Evolutionary conservation across 2,888 invertebrate genomes (phyloP), one percentile per base, ranked within the genome.

Genomic region (Hypomecis atomaria): DNA sequence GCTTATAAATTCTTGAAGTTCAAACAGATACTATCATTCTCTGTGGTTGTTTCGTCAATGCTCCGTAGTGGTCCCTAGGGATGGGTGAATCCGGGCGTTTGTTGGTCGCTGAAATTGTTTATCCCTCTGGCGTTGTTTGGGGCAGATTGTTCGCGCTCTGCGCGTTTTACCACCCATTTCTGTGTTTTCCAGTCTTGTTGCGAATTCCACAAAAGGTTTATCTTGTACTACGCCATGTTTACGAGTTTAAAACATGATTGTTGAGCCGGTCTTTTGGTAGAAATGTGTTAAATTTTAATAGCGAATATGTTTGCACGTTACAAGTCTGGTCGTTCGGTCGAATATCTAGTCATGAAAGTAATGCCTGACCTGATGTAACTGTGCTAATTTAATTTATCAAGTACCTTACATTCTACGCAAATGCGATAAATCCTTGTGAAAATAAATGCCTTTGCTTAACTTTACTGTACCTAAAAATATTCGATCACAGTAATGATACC

Each of bases 61-160:
- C 37, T 7, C 53, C 9, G 23, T 23, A 7, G 43, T 33, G 7
- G 36, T 23, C 62, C 65, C 66, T 59, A 9, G 61, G 44, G 71
- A 11, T 43, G 38, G 60, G 65, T 67, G 67, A 67, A 63, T 54
- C 56, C 53, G 13, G 59, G n/a, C 60, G 56, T 59, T 61, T 54
- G 48, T 50, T 9, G 55, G 62, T 59, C 45, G 45, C 53, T 57
- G 50, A 63, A 61, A 68, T 69, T 64, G 69, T 69, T 65, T 69
- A 55, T 62, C 67, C 69, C 69, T 52, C 11, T 23, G 54, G 63
- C 6, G 49, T 34, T 58, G 49, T 57, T 65, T 40, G 47, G 43
- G 36, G 47, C 59, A 59, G 63, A 69, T 69, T 66, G 59, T 47
- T 43, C 49, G 40, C 10, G 37, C 50, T 44, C 10, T 49, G 37